Conservation (phyloP, 2,888 invertebrate genomes). For the Petrophora chlorosata region DNA sequence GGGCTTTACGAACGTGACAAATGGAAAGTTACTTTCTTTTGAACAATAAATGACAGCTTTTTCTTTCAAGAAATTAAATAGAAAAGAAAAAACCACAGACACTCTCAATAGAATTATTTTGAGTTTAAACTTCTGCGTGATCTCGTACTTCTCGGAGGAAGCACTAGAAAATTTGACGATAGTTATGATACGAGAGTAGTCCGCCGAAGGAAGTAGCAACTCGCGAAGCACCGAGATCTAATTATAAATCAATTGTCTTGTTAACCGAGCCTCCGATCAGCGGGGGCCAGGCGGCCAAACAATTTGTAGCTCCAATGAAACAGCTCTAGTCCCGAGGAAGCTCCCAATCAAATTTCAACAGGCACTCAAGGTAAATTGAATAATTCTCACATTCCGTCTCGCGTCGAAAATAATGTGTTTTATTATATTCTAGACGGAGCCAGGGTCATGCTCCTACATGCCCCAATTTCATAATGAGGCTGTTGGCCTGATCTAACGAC, state of each 20-base stretch:
- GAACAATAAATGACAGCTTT: background rate
- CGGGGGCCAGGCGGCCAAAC: slow-evolving; percentile 32
- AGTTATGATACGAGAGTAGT: background rate
- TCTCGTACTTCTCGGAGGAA: too few species aligned
- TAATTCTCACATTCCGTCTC: slow-evolving; percentile 60
- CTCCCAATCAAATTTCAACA: slow-evolving; percentile 62
- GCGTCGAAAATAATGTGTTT: slow-evolving; percentile 39
- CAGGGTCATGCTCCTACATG: slow-evolving; percentile 36
- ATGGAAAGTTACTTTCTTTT: background rate
- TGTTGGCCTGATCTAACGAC: slow-evolving; percentile 28
- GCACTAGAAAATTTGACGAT: background rate
- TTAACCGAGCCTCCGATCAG: slow-evolving; percentile 40
- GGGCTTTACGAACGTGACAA: slow-evolving; percentile 4
- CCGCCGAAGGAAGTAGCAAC: slow-evolving; percentile 23
- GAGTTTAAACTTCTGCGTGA: too few species aligned
- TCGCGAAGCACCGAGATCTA: slow-evolving; percentile 36
- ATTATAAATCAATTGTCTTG: slow-evolving; percentile 58
- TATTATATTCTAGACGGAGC: slow-evolving; percentile 31
- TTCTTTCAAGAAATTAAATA: background rate
- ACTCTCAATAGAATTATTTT: too few species aligned
- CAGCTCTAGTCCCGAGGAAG: slow-evolving; percentile 61
- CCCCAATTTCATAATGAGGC: slow-evolving; percentile 38
- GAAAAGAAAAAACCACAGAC: too few species aligned
- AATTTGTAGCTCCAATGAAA: slow-evolving; percentile 44
- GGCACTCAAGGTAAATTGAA: slow-evolving; percentile 63